phyloP scores from a whole-genome alignment of 2,797 vertebrate species.

The Leptoclinus maculatus region DNA sequence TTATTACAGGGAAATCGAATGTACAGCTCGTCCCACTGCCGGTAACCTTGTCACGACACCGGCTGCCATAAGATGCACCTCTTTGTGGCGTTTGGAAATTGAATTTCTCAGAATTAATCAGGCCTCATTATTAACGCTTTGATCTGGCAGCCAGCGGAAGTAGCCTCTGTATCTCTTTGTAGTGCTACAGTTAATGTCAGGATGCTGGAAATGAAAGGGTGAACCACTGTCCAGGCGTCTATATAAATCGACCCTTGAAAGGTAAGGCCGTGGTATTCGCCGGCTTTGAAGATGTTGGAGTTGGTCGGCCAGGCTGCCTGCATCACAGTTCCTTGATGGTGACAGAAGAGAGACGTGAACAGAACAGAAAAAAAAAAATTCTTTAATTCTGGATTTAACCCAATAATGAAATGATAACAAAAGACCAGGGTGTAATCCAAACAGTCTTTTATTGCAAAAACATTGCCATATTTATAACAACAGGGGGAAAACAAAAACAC shows the following conservation, averaged over 20 bases:
- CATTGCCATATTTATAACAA: slow-evolving; percentile 13
- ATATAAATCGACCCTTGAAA: slow-evolving; percentile 45
- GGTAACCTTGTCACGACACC: slow-evolving; percentile 37
- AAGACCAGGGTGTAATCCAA: slow-evolving; percentile 14
- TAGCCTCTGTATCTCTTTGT: slow-evolving; percentile 52
- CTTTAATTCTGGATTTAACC: slow-evolving; percentile 24
- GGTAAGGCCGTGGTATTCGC: slow-evolving; percentile 35
- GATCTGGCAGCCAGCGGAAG: slow-evolving; percentile 55
- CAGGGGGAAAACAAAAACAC: neutral
- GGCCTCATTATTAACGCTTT: slow-evolving; percentile 66
- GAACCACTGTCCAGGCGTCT: slow-evolving; percentile 51
- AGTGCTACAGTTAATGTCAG: slow-evolving; percentile 56
- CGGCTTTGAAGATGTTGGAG: slow-evolving; percentile 49
- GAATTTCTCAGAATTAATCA: slow-evolving; percentile 70
- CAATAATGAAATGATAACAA: slow-evolving; percentile 16
- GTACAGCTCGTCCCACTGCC: slow-evolving; percentile 9
- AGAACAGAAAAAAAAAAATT: neutral
- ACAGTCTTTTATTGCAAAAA: slow-evolving; percentile 51
- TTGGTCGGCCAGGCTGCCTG: neutral
- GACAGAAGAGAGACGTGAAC: neutral
- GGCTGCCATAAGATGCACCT: slow-evolving; percentile 28
- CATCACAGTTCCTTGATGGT: neutral
- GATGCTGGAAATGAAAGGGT: slow-evolving; percentile 54
- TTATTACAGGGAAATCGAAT: slow-evolving; percentile 61
- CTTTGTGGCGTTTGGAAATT: slow-evolving; percentile 54